Evolutionary conservation across 2,888 invertebrate species (phyloP), one percentile per base, ranked within the genome.

Genomic region (Pediacus dermestoides): DNA sequence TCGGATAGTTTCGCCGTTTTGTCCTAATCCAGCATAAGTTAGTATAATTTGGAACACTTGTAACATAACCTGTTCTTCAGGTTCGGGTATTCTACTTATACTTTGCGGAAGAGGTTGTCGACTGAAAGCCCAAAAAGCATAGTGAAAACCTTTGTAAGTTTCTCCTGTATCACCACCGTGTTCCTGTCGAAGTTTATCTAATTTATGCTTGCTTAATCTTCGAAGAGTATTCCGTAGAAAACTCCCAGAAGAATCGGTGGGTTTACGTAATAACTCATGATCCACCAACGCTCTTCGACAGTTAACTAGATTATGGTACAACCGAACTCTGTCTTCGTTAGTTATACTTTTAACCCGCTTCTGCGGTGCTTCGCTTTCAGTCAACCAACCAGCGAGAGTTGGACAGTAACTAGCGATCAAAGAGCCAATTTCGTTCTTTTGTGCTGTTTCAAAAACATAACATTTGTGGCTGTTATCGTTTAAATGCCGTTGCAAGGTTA

Each of bases 351-450:
- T 80, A 8, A 73, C 67, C 55, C 76, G 76, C 56, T 78, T 80
- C 18, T 74, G 72, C 0, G 79, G 77, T 8, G 77, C 74, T 60
- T 82, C 82, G 52, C 75, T 85, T 59, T 89, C 88, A 0, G 84
- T 82, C 36, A 89, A 78, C 74, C 88, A 88, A 43, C 81, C 84
- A 1, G 88, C 90, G 32, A 93, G 74, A 4, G 81, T 75, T 0
- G 93, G 91, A 57, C 85, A 91, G 67, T 95, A 95, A 22, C 91
- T 89, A 4, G 92, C 89, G 61, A 94, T 91, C 28, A 94, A 71
- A 58, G 89, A 88, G 0, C 92, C 94, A 30, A 95, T 90, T 70
- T 94, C 94, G 56, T 85, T 82, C 67, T 93, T 92, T 58, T 90
- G 88, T 1, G 79, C 70, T 0, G 92, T 92, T 67, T 94, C 94